Base-by-base conservation (phyloP, 1,140 invertebrate species). In the Drosophila kikkawai region DNA sequence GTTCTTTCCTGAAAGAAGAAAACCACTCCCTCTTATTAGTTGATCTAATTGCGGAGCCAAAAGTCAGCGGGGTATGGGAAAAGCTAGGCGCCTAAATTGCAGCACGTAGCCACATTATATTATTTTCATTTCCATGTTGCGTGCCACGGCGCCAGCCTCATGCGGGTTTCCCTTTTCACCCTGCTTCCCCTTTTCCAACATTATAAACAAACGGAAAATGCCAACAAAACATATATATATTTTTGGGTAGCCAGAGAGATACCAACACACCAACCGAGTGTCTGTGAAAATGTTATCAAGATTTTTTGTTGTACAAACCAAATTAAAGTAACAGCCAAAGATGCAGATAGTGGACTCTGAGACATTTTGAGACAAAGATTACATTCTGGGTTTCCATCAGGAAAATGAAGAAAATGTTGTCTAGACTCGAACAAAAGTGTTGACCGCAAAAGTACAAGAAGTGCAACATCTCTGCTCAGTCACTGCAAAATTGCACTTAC, bases 61-160 rank as follows among this genome's bases (percentile, higher is more conserved):
- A 79, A 65, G 60, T 32, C 42, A 61, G 47, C 64, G 56, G 64
- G 51, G 17, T 41, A n/a, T 42, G 7, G 22, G 9, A 53, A 22
- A 45, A 60, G 34, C 80, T 71, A 81, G 85, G 85, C 85, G 85
- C 86, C 86, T 90, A 90, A 90, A 85, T 82, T 90, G 75, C 70
- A 73, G 75, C 85, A 90, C 85, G 85, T 88, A 81, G 69, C 78
- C 69, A 71, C 80, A 79, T 82, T 75, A 80, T 87, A 80, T 87
- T 80, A 83, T 75, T 84, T 86, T 86, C 79, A 58, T 66, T 80
- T 61, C 47, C 55, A 65, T 79, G 80, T 68, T 81, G 84, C 84
- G 73, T 88, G 84, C 76, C 48, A 47, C 80, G 85, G 84, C 84
- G 85, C 80, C 84, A 67, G 63, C 71, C 75, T 48, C 76, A 79